Evolutionary conservation across 53 echinoderm and acorn worm genomes (phyloP).

Genomic region (Actinopyga echinites): DNA sequence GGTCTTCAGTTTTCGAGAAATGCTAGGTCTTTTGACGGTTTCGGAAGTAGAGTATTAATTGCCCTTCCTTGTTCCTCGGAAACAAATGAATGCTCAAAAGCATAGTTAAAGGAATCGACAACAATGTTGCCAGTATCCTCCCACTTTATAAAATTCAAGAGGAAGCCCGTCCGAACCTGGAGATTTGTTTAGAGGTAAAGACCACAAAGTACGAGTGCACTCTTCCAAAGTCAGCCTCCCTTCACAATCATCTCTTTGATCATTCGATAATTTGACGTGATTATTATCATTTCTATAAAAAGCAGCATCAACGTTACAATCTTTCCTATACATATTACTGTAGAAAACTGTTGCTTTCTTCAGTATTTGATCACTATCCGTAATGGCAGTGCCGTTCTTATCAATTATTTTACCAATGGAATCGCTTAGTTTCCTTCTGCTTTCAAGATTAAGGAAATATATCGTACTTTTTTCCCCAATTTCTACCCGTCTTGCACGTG

Average conservation of each 20-base stretch:
- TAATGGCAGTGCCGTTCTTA: not conserved
- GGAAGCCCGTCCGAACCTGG: constrained; percentile 12
- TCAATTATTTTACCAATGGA: not conserved
- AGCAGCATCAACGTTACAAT: not conserved
- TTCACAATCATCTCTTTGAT: not conserved
- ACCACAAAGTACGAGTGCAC: not conserved
- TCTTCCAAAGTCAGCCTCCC: not conserved
- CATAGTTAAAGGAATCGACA: not conserved
- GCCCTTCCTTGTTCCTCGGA: too few species aligned
- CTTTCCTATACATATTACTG: not conserved
- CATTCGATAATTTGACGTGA: not conserved
- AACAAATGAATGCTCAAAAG: too few species aligned
- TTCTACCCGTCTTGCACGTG: not conserved
- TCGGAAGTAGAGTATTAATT: too few species aligned
- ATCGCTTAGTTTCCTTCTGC: not conserved
- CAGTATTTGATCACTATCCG: not conserved
- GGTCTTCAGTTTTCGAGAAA: too few species aligned
- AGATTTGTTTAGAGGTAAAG: not conserved
- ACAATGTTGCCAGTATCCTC: not conserved
- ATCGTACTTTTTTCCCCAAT: not conserved
- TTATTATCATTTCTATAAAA: not conserved
- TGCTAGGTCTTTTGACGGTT: too few species aligned
- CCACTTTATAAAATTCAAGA: not conserved
- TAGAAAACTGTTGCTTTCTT: not conserved
- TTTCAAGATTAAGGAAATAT: not conserved